A percentile compares a stretch with the other conserved stretches of the same genome.
phyloP scores from a whole-genome alignment of 2,888 invertebrate genomes.

The Drosophila maculinotata region DNA sequence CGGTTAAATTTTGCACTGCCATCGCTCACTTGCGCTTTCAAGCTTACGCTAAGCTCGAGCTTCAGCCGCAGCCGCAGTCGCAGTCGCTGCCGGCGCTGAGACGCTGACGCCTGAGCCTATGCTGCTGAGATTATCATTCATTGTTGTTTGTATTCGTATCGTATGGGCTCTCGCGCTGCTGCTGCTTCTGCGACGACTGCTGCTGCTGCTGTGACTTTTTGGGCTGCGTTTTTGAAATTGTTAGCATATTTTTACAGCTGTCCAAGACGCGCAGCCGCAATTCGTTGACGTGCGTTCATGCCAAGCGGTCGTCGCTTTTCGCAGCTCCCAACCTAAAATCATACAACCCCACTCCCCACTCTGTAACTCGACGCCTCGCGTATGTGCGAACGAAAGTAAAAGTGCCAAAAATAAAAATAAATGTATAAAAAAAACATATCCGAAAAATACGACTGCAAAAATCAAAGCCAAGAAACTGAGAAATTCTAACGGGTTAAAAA shows the following conservation, averaged over 20 bases:
- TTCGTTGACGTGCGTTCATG: conserved; percentile 82
- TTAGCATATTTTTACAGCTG: conserved; percentile 83
- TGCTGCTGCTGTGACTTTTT: conserved; percentile 42
- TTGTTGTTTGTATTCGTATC: conserved; percentile 12
- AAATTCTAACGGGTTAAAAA: conserved; percentile 68
- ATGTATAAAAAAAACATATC: not conserved
- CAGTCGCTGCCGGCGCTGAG: not conserved
- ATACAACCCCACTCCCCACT: conserved; percentile 13
- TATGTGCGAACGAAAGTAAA: conserved; percentile 64
- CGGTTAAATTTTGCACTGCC: conserved; percentile 66
- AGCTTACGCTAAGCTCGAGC: conserved; percentile 24
- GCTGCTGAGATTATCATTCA: conserved; percentile 39
- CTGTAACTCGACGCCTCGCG: conserved; percentile 26
- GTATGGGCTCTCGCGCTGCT: conserved; percentile 41
- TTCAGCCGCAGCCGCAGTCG: conserved; percentile 21
- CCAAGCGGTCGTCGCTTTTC: conserved; percentile 77
- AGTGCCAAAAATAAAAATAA: conserved; percentile 52
- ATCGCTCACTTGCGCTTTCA: conserved; percentile 57
- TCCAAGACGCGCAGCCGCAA: conserved; percentile 83
- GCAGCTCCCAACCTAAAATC: conserved; percentile 57
- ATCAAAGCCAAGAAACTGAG: conserved; percentile 14
- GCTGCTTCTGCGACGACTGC: conserved; percentile 18
- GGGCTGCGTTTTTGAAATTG: conserved; percentile 80
- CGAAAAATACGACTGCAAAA: conserved; percentile 7
- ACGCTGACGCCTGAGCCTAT: conserved; percentile 28